Percentiles rank a stretch among this genome's conserved stretches.
These are phyloP conservation scores for Andricus quercusramuli DNA, from an alignment of 2,888 invertebrate genomes.

Conservation along the genomic window DNA sequence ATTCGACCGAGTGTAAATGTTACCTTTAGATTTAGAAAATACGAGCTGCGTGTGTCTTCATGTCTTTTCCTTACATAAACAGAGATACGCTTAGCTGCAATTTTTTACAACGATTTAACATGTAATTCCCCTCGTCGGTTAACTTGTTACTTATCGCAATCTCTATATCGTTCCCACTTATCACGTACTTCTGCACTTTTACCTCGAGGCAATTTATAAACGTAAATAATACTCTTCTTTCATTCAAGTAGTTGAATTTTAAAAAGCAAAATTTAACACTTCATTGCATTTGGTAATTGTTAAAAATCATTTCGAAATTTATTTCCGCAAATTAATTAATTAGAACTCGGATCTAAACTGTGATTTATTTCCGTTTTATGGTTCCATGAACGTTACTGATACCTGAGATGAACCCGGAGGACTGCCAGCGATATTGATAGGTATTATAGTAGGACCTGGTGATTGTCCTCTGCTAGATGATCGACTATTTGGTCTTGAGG, in stretches of 20 bases:
- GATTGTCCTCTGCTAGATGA: constrained; percentile 64
- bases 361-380: constrained; percentile 1
- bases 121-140: not conserved
- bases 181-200: not conserved
- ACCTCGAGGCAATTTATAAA: not conserved
- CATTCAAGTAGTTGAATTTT: no score
- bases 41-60: not conserved
- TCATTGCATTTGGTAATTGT: no score
- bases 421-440: constrained; percentile 58
- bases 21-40: not conserved
- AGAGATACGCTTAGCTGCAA: not conserved
- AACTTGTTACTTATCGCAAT: not conserved
- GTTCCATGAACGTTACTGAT: not conserved
- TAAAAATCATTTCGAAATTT: no score
- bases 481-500: constrained; percentile 60
- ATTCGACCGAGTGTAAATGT: no score
- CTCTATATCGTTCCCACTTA: not conserved
- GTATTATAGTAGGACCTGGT: constrained; percentile 54
- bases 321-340: not conserved
- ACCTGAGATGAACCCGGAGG: constrained; percentile 63
- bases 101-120: not conserved
- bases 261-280: no score
- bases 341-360: not conserved
- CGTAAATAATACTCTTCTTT: not conserved
- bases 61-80: not conserved